Percentiles rank a stretch among this genome's conserved stretches.
These are phyloP conservation scores for Arnoldichthys spilopterus DNA, from an alignment of 2,797 vertebrate species.

Conservation along the genomic window DNA sequence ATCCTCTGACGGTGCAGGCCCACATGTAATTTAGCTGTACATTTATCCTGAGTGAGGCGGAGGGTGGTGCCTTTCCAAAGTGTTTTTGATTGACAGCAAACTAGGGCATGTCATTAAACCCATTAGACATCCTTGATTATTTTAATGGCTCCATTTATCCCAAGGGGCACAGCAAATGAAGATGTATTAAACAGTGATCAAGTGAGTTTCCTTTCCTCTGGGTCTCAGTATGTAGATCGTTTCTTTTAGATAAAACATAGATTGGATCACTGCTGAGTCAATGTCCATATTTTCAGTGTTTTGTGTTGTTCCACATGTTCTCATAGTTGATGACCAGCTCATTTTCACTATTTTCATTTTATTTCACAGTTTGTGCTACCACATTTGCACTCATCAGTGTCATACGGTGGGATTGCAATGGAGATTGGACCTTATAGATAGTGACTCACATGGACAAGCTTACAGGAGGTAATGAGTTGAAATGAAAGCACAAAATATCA, in stretches of 20 bases:
- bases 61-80: background rate
- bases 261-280: slow-evolving; percentile 8
- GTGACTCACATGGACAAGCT: background rate
- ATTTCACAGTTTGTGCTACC: background rate
- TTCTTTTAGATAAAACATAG: slow-evolving; percentile 3
- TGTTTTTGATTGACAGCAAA: slow-evolving; percentile 21
- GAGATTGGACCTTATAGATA: background rate
- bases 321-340: background rate
- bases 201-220: background rate
- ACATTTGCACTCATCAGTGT: background rate
- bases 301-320: background rate
- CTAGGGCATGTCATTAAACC: slow-evolving; percentile 27
- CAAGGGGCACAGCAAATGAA: slow-evolving; percentile 15
- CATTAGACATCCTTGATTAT: slow-evolving; percentile 31
- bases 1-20: too few relatives aligned
- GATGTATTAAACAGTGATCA: background rate
- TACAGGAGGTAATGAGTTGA: background rate
- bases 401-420: too few relatives aligned
- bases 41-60: background rate
- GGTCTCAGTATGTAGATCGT: background rate
- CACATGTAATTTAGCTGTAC: background rate
- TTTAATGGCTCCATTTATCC: slow-evolving; percentile 29
- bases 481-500: slow-evolving; percentile 8
- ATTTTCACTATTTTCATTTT: background rate
- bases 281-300: background rate